Percentiles rank a stretch among this genome's conserved stretches.
Evolutionary conservation across 1,140 invertebrate species (phyloP).

Genomic region (Drosophila ogumai): DNA sequence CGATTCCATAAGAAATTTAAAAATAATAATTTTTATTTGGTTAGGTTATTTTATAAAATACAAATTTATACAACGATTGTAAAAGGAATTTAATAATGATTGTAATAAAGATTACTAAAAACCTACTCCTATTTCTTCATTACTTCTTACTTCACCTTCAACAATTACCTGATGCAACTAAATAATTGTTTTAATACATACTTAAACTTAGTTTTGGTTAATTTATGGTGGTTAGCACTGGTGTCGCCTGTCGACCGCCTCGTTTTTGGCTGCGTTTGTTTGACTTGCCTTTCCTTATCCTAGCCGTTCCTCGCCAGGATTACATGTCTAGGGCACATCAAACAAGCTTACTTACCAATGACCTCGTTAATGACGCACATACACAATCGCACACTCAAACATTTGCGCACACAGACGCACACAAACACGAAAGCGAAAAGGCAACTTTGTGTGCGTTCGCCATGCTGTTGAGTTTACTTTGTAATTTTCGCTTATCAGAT

Average conservation of each 20-base stretch:
- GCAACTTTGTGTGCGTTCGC: constrained; percentile 41
- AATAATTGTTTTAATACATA: not conserved
- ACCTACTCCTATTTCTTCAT: not conserved
- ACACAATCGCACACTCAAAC: constrained; percentile 6
- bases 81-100: too few relatives aligned
- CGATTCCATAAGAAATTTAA: too few relatives aligned
- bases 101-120: not conserved
- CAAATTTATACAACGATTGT: too few relatives aligned
- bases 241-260: constrained; percentile 13
- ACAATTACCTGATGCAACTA: too few relatives aligned
- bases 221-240: constrained; percentile 9
- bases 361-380: constrained; percentile 74
- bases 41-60: too few relatives aligned
- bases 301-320: constrained; percentile 47
- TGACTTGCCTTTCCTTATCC: constrained; percentile 30
- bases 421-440: constrained; percentile 9
- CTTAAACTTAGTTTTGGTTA: not conserved
- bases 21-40: too few relatives aligned
- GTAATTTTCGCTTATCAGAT: constrained; percentile 82
- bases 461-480: constrained; percentile 70
- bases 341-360: constrained; percentile 82
- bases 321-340: constrained; percentile 83
- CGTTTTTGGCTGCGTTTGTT: constrained; percentile 40
- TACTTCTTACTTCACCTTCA: not conserved
- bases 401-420: constrained; percentile 8